Percentiles rank a stretch among this genome's conserved stretches.
These are phyloP conservation scores for Semnornis frantzii DNA, from an alignment of 2,113 vertebrate species.

Conservation along the genomic window DNA sequence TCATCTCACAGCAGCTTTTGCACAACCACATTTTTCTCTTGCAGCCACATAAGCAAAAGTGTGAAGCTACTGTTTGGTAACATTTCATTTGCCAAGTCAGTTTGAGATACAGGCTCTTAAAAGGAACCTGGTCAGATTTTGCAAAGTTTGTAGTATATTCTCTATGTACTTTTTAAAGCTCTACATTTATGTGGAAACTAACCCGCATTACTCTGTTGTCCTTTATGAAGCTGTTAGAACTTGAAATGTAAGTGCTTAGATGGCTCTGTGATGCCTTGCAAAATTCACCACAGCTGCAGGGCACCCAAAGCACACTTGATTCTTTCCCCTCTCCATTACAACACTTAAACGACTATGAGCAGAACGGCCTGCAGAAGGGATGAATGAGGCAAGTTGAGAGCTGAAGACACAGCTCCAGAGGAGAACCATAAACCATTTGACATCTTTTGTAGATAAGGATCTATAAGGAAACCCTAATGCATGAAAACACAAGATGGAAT, in stretches of 20 bases:
- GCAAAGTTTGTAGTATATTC: background rate
- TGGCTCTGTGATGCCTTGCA: background rate
- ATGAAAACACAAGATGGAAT: background rate
- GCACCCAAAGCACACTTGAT: background rate
- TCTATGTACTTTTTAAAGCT: background rate
- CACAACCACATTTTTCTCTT: background rate
- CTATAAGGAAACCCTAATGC: background rate
- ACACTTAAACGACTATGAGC: background rate
- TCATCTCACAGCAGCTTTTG: background rate
- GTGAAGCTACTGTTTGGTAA: background rate
- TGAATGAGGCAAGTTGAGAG: background rate
- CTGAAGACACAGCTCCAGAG: background rate
- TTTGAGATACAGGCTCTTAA: background rate
- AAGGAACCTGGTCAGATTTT: background rate
- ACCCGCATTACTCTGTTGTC: background rate
- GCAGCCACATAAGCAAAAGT: background rate
- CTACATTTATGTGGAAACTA: background rate
- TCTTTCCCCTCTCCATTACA: background rate
- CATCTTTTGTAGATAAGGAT: background rate
- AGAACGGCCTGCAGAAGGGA: background rate
- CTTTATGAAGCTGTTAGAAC: background rate
- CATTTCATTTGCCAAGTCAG: background rate
- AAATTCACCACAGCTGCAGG: background rate
- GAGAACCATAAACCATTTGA: background rate
- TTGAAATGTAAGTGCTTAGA: background rate